A percentile compares a stretch with the other conserved stretches of the same genome.
These are phyloP conservation scores for Serripes groenlandicus DNA, from an alignment of 2,888 invertebrate genomes.

Conservation along the genomic window DNA sequence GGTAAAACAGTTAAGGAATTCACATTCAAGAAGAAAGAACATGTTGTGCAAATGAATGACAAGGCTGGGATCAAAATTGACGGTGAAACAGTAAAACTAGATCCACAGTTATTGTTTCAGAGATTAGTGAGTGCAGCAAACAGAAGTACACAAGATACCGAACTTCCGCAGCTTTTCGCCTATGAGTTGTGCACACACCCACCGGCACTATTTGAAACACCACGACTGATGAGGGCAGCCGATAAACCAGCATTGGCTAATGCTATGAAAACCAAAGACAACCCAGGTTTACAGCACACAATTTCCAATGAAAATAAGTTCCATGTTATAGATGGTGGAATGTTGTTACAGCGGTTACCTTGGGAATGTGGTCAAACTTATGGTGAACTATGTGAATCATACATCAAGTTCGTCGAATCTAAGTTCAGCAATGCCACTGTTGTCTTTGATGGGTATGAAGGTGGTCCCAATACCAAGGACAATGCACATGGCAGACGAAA, in stretches of 20 bases:
- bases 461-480: constrained; percentile 24
- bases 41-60: constrained; percentile 34
- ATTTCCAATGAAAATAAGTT: constrained; percentile 24
- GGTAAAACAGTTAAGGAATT: constrained; percentile 32
- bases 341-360: constrained; percentile 45
- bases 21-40: constrained; percentile 51
- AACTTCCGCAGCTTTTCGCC: constrained; percentile 28
- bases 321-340: constrained; percentile 61
- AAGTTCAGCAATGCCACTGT: constrained; percentile 8
- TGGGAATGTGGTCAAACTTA: constrained; percentile 53
- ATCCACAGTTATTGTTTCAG: constrained; percentile 31
- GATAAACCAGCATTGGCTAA: neutral
- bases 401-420: constrained; percentile 4
- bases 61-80: constrained; percentile 2
- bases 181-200: constrained; percentile 42
- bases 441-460: constrained; percentile 34
- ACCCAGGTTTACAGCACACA: neutral
- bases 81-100: constrained; percentile 25
- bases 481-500: constrained; percentile 10
- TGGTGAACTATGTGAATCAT: constrained; percentile 10
- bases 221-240: neutral
- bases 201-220: constrained; percentile 52
- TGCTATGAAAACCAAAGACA: neutral
- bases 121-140: constrained; percentile 23
- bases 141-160: neutral